A percentile compares a stretch with the other conserved stretches of the same genome.
phyloP scores from a whole-genome alignment of 2,113 vertebrate species.

The Aplodontia rufa region DNA sequence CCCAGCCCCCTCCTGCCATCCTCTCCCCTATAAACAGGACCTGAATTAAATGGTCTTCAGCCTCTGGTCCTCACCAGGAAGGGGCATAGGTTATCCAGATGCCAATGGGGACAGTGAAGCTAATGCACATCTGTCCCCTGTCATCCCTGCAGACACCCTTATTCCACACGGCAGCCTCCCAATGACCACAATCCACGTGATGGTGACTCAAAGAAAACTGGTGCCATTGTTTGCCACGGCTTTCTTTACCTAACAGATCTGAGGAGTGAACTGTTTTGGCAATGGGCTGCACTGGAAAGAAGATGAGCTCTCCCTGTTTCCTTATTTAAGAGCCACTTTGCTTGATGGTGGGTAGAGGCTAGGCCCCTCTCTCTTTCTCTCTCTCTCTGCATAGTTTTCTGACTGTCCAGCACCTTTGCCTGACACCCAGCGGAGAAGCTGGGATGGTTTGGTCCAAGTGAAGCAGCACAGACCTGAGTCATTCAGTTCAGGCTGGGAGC shows the following conservation, averaged over 20 bases:
- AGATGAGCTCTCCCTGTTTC: background rate
- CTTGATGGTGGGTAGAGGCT: background rate
- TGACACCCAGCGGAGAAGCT: background rate
- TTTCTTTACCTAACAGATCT: slow-evolving; percentile 48
- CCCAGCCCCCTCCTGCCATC: background rate
- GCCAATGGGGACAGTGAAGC: background rate
- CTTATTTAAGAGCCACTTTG: slow-evolving; percentile 12
- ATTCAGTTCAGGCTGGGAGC: background rate
- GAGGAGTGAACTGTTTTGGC: slow-evolving; percentile 20
- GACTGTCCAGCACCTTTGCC: background rate
- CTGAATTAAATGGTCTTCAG: background rate
- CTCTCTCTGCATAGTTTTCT: background rate
- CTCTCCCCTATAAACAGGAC: background rate
- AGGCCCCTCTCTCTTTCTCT: background rate
- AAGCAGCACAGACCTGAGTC: background rate
- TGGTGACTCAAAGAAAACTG: background rate
- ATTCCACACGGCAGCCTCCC: background rate
- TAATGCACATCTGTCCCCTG: background rate
- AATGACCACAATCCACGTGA: background rate
- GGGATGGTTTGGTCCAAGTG: background rate
- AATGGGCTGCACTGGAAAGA: slow-evolving; percentile 29
- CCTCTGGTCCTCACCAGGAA: background rate
- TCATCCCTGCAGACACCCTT: background rate
- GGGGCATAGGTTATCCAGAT: background rate
- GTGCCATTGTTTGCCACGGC: background rate